These are phyloP conservation scores for Columba janthina DNA, from an alignment of 2,113 vertebrate genomes.

Conservation along the genomic window DNA sequence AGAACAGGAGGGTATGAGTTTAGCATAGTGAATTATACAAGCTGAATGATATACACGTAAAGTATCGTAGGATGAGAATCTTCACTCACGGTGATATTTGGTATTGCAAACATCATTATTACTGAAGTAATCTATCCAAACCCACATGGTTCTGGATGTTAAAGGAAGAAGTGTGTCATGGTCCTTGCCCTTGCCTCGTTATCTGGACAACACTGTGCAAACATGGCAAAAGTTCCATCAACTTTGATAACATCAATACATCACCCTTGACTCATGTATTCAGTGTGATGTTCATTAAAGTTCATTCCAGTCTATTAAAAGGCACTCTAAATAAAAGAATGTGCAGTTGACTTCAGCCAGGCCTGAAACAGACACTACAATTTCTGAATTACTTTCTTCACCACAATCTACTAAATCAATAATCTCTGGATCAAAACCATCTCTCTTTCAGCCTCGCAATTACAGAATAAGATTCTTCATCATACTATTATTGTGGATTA, in stretches of 20 bases:
- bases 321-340: background rate
- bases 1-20: background rate
- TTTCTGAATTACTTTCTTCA: constrained; percentile 49
- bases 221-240: constrained; percentile 1
- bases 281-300: constrained; percentile 16
- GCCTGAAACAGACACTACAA: background rate
- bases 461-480: constrained; percentile 38
- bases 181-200: background rate
- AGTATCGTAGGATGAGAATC: background rate
- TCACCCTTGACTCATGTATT: background rate
- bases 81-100: background rate
- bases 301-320: constrained; percentile 45
- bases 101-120: background rate
- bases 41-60: background rate
- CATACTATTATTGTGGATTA: constrained; percentile 36
- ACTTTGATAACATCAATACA: background rate
- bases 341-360: background rate
- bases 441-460: constrained; percentile 36
- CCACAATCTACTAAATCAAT: constrained; percentile 46
- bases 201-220: background rate
- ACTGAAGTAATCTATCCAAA: background rate
- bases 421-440: constrained; percentile 44
- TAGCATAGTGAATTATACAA: background rate
- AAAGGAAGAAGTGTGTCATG: background rate
- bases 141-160: background rate